phyloP scores from a whole-genome alignment of 2,888 invertebrate species.

The Nomada ferruginata region DNA sequence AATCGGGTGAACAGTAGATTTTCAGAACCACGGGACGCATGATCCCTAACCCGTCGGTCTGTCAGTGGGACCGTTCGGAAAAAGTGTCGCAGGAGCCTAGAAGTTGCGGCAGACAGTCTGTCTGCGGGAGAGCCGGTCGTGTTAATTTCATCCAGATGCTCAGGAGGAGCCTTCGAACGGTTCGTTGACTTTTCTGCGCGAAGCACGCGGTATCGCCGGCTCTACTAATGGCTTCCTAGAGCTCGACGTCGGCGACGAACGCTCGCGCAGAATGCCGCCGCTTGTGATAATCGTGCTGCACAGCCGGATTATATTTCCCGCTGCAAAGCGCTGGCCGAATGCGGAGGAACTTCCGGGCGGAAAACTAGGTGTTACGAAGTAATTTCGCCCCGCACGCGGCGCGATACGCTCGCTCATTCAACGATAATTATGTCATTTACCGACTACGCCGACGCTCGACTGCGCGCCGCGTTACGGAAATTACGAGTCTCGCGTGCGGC shows the following conservation, averaged over 20 bases:
- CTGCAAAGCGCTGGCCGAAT: slow-evolving; percentile 17
- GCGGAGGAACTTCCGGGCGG: slow-evolving; percentile 52
- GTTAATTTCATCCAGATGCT: slow-evolving; percentile 76
- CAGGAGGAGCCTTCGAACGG: slow-evolving; percentile 62
- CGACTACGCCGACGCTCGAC: slow-evolving; percentile 56
- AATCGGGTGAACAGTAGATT: slow-evolving; percentile 2
- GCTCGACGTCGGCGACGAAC: slow-evolving; percentile 58
- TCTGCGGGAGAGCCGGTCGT: slow-evolving; percentile 67
- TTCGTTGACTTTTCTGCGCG: slow-evolving; percentile 71
- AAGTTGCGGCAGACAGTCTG: slow-evolving; percentile 64
- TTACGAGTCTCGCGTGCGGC: slow-evolving; percentile 67
- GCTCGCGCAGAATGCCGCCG: slow-evolving; percentile 26
- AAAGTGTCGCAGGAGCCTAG: slow-evolving; percentile 44
- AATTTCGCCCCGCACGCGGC: slow-evolving; percentile 57
- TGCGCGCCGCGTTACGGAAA: slow-evolving; percentile 64
- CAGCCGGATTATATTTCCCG: slow-evolving; percentile 64
- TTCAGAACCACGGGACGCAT: slow-evolving; percentile 20
- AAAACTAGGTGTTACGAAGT: slow-evolving; percentile 67
- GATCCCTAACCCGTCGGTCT: slow-evolving; percentile 13
- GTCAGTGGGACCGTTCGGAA: slow-evolving; percentile 7
- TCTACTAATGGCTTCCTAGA: slow-evolving; percentile 63
- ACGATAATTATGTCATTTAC: slow-evolving; percentile 73
- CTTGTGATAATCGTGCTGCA: slow-evolving; percentile 43
- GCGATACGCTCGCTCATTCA: slow-evolving; percentile 67
- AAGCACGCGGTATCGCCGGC: slow-evolving; percentile 43